These are phyloP conservation scores for Muntiacus reevesi DNA, from an alignment of 2,113 vertebrate species.

Conservation along the genomic window DNA sequence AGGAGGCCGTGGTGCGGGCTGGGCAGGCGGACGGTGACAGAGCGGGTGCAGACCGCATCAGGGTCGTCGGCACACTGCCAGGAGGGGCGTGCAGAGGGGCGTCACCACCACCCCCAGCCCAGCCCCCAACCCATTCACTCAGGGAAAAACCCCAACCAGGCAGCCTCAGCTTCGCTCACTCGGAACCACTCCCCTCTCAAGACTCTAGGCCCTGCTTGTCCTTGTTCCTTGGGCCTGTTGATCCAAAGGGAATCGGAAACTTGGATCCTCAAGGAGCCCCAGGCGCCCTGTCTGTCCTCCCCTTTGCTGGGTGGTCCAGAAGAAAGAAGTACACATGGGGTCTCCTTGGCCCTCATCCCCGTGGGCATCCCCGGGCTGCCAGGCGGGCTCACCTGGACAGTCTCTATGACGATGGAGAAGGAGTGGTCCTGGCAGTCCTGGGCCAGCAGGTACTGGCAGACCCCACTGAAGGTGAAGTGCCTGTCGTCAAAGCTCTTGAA, in stretches of 20 bases:
- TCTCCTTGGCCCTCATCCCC: background rate
- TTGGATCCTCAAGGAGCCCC: background rate
- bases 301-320: background rate
- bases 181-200: background rate
- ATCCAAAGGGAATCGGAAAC: background rate
- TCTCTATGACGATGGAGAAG: conserved; percentile 94
- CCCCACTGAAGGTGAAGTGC: conserved; percentile 94
- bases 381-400: conserved; percentile 86
- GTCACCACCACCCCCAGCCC: background rate
- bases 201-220: background rate
- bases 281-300: rapidly evolving
- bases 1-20: conserved; percentile 85
- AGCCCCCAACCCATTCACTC: background rate
- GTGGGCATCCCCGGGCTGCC: rapidly evolving
- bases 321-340: rapidly evolving
- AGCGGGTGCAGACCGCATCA: conserved; percentile 93
- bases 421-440: conserved; percentile 86
- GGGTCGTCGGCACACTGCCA: conserved; percentile 94
- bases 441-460: conserved; percentile 93
- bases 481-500: conserved; percentile 97
- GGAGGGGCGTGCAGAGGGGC: background rate
- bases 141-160: background rate
- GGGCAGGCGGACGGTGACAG: conserved; percentile 85
- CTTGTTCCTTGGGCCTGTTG: background rate
- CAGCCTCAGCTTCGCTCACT: background rate